Evolutionary conservation across 2,113 vertebrate genomes (phyloP).

Genomic region (Heteronetta atricapilla): DNA sequence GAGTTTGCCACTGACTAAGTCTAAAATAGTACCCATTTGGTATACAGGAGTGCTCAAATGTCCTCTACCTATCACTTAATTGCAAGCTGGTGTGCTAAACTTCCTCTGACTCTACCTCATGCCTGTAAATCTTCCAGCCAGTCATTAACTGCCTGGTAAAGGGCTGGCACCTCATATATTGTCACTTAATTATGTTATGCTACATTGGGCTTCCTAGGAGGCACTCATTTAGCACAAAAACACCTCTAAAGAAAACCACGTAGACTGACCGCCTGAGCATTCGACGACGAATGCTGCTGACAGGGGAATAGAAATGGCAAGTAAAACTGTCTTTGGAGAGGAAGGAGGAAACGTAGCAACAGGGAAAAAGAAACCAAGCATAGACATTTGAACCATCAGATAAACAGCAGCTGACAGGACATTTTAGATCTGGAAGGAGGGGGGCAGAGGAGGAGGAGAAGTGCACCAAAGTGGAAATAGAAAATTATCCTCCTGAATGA

Average conservation of each 20-base stretch:
- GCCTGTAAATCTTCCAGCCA: slow-evolving; percentile 69
- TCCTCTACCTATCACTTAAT: slow-evolving; percentile 3
- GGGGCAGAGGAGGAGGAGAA: slow-evolving; percentile 51
- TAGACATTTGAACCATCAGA: slow-evolving; percentile 69
- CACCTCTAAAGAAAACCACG: slow-evolving; percentile 71
- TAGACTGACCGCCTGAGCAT: slow-evolving; percentile 62
- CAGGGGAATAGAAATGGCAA: slow-evolving; percentile 66
- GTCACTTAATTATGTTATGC: slow-evolving; percentile 76
- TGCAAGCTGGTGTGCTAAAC: slow-evolving; percentile 35
- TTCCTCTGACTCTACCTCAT: slow-evolving; percentile 64
- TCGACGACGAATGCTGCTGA: slow-evolving; percentile 68
- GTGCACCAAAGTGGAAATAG: slow-evolving; percentile 73
- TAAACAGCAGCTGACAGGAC: slow-evolving; percentile 72
- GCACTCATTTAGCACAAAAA: slow-evolving; percentile 75
- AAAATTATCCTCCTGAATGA: slow-evolving; percentile 71
- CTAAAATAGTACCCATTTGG: not conserved
- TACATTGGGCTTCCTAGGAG: slow-evolving; percentile 75
- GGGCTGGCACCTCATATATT: slow-evolving; percentile 72
- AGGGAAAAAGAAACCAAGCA: slow-evolving; percentile 48
- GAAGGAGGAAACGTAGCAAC: slow-evolving; percentile 56
- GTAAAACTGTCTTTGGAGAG: slow-evolving; percentile 63
- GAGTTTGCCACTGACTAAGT: not conserved
- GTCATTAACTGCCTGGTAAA: slow-evolving; percentile 72
- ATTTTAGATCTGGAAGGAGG: slow-evolving; percentile 63
- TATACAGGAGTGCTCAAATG: not conserved